Percentiles rank a stretch among this genome's conserved stretches.
phyloP scores from a whole-genome alignment of 2,888 invertebrate species.

The Drosophila subsilvestris region DNA sequence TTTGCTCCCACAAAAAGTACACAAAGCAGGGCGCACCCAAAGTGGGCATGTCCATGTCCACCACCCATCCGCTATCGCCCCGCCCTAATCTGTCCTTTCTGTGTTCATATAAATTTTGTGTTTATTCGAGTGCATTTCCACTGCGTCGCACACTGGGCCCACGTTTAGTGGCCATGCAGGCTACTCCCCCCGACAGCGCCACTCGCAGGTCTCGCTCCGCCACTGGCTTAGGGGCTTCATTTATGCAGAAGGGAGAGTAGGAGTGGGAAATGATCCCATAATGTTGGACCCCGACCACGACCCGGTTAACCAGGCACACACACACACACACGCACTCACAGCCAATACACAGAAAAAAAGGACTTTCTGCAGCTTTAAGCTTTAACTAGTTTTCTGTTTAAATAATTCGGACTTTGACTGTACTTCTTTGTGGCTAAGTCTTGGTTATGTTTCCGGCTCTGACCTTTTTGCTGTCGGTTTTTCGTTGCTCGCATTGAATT shows the following conservation, averaged over 20 bases:
- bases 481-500: conserved; percentile 34
- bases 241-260: conserved; percentile 43
- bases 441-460: conserved; percentile 51
- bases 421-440: conserved; percentile 46
- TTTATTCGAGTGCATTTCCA: conserved; percentile 78
- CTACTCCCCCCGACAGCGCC: conserved; percentile 12
- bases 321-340: not conserved
- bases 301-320: conserved; percentile 51
- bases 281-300: conserved; percentile 51
- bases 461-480: not conserved
- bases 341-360: not conserved
- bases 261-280: conserved; percentile 50
- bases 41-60: too few species aligned
- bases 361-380: conserved; percentile 16
- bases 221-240: conserved; percentile 69
- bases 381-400: conserved; percentile 62
- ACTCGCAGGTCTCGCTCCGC: conserved; percentile 20
- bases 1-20: conserved; percentile 47
- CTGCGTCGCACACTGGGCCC: conserved; percentile 69
- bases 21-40: conserved; percentile 28
- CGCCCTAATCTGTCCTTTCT: conserved; percentile 50
- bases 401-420: conserved; percentile 57
- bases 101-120: conserved; percentile 73
- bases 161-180: conserved; percentile 59
- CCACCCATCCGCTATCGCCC: conserved; percentile 14